Percentiles rank a stretch among this genome's conserved stretches.
Evolutionary conservation across 2,113 vertebrate species (phyloP).

Genomic region (Odocoileus virginianus): DNA sequence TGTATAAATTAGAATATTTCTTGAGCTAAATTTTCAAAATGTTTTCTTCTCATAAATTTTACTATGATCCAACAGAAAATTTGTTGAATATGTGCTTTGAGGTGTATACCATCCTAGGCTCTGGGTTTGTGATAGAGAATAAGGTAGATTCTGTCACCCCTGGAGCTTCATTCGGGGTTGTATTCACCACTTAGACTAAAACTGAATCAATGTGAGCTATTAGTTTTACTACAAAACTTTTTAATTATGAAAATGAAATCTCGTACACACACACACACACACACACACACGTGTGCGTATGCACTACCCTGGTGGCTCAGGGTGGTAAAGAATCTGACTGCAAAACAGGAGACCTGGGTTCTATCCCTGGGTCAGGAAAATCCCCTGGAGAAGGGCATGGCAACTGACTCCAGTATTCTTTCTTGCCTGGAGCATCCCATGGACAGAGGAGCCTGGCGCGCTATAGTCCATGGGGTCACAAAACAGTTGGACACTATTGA

Average conservation of each 20-base stretch:
- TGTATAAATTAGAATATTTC: background rate
- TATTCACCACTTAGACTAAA: background rate
- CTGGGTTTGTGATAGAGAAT: background rate
- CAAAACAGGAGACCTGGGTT: background rate
- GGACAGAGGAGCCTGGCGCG: background rate
- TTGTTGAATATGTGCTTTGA: background rate
- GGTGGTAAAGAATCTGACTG: background rate
- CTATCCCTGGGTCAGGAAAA: background rate
- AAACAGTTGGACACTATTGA: background rate
- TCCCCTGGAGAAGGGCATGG: background rate
- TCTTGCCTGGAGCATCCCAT: background rate
- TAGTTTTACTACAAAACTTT: background rate
- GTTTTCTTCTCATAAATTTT: background rate
- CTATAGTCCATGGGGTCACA: background rate
- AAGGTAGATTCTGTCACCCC: background rate
- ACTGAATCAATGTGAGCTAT: background rate
- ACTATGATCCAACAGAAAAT: background rate
- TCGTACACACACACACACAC: background rate
- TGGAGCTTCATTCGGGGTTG: background rate
- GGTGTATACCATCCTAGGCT: background rate
- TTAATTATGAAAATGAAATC: background rate
- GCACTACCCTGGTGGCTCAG: background rate
- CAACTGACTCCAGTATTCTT: background rate
- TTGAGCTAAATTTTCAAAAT: conserved; percentile 26
- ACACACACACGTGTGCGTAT: rapidly evolving